Percentiles rank a stretch among this genome's conserved stretches.
Conservation (phyloP, 2,888 invertebrate genomes). For the Pharmacophagus antenor region DNA sequence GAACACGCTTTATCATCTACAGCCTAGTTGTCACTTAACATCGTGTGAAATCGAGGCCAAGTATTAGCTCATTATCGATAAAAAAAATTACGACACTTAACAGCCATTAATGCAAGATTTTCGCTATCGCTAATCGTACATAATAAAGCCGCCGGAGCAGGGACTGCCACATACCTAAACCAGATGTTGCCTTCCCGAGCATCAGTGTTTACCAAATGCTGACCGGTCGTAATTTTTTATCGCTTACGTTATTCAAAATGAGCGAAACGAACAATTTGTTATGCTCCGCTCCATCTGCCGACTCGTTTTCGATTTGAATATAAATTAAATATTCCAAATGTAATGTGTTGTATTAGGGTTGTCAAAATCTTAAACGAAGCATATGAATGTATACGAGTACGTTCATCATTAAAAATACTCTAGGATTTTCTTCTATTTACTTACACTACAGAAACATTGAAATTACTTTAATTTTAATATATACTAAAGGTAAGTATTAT, state of each 20-base stretch:
- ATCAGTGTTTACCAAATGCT: constrained; percentile 1
- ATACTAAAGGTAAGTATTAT: no score
- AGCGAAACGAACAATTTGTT: not conserved
- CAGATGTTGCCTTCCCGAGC: not conserved
- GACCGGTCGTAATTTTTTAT: constrained; percentile 7
- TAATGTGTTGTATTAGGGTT: constrained; percentile 2
- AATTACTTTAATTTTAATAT: no score
- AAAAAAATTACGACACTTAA: no score
- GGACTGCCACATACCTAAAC: not conserved
- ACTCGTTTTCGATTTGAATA: constrained; percentile 12
- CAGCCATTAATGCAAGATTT: no score
- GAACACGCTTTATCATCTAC: no score
- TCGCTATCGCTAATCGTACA: no score
- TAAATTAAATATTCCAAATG: constrained; percentile 27
- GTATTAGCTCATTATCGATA: no score
- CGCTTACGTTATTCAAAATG: not conserved
- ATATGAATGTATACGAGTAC: not conserved
- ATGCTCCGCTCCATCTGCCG: constrained; percentile 10
- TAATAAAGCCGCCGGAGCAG: no score
- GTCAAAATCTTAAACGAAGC: not conserved
- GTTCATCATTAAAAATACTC: not conserved
- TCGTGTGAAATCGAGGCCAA: no score
- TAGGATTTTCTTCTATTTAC: not conserved
- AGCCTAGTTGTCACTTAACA: no score
- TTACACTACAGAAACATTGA: not conserved